Percentiles rank a stretch among this genome's conserved stretches.
Conservation (phyloP, 2,113 vertebrate genomes). For the Ammodramus savannarum region DNA sequence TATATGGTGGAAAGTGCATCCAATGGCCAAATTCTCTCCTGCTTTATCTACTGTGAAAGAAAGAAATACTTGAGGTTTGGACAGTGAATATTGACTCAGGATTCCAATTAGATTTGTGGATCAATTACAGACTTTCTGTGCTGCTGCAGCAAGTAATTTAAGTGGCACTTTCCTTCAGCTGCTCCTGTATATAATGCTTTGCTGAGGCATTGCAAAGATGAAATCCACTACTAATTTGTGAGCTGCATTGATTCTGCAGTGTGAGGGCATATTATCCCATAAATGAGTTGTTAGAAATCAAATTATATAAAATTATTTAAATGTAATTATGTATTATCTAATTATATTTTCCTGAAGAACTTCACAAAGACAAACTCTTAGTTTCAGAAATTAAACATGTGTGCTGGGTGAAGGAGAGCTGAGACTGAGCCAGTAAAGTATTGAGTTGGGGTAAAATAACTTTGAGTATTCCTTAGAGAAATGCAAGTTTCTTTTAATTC, state of each 20-base stretch:
- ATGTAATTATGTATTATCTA: not conserved
- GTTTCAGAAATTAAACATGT: not conserved
- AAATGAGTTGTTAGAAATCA: not conserved
- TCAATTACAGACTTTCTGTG: not conserved
- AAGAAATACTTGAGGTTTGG: not conserved
- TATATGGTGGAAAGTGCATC: not conserved
- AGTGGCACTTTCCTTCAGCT: not conserved
- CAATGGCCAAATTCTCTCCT: not conserved
- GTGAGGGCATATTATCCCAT: not conserved
- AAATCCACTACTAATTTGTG: not conserved
- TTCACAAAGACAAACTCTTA: not conserved
- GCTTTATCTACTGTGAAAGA: not conserved
- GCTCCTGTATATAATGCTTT: not conserved
- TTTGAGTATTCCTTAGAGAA: not conserved
- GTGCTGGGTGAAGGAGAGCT: not conserved
- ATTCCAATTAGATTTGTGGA: not conserved
- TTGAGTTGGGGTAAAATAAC: not conserved
- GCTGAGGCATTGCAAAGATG: not conserved
- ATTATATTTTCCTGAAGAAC: not conserved
- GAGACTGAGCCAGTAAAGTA: not conserved
- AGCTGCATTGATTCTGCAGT: not conserved
- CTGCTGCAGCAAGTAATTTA: not conserved
- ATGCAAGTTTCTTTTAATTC: not conserved
- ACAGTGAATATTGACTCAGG: not conserved
- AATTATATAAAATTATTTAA: not conserved